phyloP scores from a whole-genome alignment of 92 coral and sea anemone genomes.

The Porites rus region DNA sequence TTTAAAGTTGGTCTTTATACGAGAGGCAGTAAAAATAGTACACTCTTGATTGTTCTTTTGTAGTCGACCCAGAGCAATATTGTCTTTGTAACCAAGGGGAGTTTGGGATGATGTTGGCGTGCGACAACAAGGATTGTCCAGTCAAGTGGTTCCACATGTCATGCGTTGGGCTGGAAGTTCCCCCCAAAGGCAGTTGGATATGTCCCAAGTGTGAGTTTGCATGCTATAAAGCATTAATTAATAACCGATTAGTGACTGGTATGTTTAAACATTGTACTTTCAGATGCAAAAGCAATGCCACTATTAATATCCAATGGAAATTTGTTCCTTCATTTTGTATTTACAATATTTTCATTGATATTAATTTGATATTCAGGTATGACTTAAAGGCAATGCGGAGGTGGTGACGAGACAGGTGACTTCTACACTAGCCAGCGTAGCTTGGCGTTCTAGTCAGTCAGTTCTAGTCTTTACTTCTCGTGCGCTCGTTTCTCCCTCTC shows the following conservation, averaged over 20 bases:
- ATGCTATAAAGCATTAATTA: too few relatives aligned
- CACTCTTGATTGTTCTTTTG: not conserved
- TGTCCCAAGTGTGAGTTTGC: too few relatives aligned
- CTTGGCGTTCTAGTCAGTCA: constrained; percentile 61
- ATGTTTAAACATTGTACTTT: not conserved
- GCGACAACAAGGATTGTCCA: constrained; percentile 53
- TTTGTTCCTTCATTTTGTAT: constrained; percentile 54
- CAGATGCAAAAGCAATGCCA: constrained; percentile 45
- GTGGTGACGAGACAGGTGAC: constrained; percentile 60
- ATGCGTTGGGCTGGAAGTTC: constrained; percentile 50
- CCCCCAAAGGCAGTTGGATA: too few relatives aligned
- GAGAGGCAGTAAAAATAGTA: too few relatives aligned
- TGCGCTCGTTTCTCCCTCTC: constrained; percentile 53
- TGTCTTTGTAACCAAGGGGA: constrained; percentile 64
- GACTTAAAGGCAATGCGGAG: constrained; percentile 47
- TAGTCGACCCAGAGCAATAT: constrained; percentile 54
- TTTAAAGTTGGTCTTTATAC: too few relatives aligned
- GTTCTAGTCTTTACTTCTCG: constrained; percentile 13
- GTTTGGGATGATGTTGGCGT: constrained; percentile 68
- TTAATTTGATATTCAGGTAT: not conserved
- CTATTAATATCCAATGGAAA: constrained; percentile 46
- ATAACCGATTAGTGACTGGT: too few relatives aligned
- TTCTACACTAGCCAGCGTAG: constrained; percentile 51
- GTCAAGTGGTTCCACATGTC: constrained; percentile 56
- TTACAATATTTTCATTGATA: constrained; percentile 47